These are phyloP conservation scores for Trididemnum clinides DNA, from an alignment of 23 tunicate genomes.

Conservation along the genomic window DNA sequence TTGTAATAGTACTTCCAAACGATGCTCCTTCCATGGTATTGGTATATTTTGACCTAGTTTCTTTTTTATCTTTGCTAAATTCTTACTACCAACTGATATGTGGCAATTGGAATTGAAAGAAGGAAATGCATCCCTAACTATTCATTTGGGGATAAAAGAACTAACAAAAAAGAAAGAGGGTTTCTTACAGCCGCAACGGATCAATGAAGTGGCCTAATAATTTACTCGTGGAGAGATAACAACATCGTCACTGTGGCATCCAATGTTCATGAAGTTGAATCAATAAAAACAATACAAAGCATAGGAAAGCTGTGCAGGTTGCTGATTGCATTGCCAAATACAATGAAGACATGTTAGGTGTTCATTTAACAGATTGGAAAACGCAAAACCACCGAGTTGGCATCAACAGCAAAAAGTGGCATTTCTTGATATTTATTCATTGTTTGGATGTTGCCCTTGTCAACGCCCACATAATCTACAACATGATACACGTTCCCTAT, in stretches of 20 bases:
- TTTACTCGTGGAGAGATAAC: not conserved
- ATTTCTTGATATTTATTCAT: not conserved
- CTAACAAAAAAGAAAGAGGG: not conserved
- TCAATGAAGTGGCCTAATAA: not conserved
- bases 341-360: not conserved
- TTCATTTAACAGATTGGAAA: not conserved
- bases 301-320: not conserved
- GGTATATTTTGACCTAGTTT: not conserved
- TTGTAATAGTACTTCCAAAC: not conserved
- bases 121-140: not conserved
- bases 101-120: not conserved
- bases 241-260: not conserved
- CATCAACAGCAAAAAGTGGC: not conserved
- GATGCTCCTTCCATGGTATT: not conserved
- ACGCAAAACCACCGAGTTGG: not conserved
- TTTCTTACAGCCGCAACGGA: not conserved
- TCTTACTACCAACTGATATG: not conserved
- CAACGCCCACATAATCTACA: not conserved
- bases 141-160: not conserved
- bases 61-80: not conserved
- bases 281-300: not conserved
- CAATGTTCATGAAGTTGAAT: not conserved
- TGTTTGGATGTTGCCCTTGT: constrained; percentile 5
- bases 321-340: not conserved
- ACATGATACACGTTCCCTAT: not conserved